Evolutionary conservation across 1,140 invertebrate genomes (phyloP).

Genomic region (Prorops nasuta): DNA sequence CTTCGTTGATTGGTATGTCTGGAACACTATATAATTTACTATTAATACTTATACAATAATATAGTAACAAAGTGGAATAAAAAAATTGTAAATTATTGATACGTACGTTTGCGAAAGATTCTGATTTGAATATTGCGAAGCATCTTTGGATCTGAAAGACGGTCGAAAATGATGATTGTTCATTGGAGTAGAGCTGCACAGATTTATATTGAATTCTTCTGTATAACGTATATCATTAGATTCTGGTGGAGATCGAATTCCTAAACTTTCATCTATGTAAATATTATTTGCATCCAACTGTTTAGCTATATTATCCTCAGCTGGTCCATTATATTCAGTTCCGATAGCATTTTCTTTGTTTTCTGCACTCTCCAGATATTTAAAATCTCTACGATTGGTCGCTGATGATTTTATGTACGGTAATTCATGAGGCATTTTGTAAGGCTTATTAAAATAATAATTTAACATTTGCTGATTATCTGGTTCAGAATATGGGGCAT

Average conservation of each 20-base stretch:
- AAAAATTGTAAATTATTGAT: conserved; percentile 4
- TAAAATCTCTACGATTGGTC: conserved; percentile 46
- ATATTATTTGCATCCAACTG: conserved; percentile 34
- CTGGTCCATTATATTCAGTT: conserved; percentile 34
- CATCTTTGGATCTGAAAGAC: conserved; percentile 33
- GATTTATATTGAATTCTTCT: conserved; percentile 37
- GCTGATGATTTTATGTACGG: conserved; percentile 49
- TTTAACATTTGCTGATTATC: conserved; percentile 16
- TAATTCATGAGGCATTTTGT: conserved; percentile 43
- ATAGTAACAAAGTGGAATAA: too few species aligned
- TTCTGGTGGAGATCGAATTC: conserved; percentile 34
- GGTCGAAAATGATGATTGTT: conserved; percentile 45
- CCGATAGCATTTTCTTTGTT: conserved; percentile 48
- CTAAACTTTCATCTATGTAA: conserved; percentile 43
- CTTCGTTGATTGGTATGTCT: conserved; percentile 21
- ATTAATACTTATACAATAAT: not conserved
- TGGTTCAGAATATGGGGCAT: conserved; percentile 28
- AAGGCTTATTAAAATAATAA: conserved; percentile 29
- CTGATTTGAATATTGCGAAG: conserved; percentile 23
- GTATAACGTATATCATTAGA: conserved; percentile 43
- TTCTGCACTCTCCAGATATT: conserved; percentile 47
- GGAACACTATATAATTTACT: conserved; percentile 20
- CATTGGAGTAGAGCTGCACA: conserved; percentile 45
- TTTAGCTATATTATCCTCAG: conserved; percentile 33
- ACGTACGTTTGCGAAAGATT: conserved; percentile 22